Conservation (phyloP, 2,888 invertebrate genomes). For the Drosophila paracracens region DNA sequence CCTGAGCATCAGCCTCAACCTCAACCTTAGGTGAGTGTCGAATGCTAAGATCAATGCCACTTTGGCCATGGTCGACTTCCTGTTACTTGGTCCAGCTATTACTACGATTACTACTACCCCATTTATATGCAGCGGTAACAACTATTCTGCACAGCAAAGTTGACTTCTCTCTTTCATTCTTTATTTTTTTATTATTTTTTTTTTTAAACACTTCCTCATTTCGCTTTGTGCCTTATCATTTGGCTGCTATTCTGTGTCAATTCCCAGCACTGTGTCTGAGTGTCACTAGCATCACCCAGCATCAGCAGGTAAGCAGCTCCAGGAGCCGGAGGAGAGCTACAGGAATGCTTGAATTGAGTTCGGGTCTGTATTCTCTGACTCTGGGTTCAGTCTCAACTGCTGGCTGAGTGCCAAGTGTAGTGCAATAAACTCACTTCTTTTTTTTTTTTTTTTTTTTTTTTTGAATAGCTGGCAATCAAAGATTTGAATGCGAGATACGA, state of each 20-base stretch:
- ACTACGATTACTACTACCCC: constrained; percentile 72
- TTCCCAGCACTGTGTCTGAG: constrained; percentile 75
- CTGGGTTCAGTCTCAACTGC: constrained; percentile 9
- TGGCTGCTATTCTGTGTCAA: constrained; percentile 79
- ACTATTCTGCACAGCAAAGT: constrained; percentile 26
- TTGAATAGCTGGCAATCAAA: constrained; percentile 79
- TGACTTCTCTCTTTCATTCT: constrained; percentile 22
- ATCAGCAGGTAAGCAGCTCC: constrained; percentile 22
- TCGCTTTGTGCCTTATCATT: constrained; percentile 72
- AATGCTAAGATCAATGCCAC: constrained; percentile 80
- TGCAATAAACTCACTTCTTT: constrained; percentile 72
- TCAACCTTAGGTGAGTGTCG: constrained; percentile 63
- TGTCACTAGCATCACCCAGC: constrained; percentile 52
- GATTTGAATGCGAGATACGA: constrained; percentile 80
- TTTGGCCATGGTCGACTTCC: constrained; percentile 68
- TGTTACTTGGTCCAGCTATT: constrained; percentile 43
- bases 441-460: constrained; percentile 34
- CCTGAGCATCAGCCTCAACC: constrained; percentile 47
- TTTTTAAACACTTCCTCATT: constrained; percentile 76
- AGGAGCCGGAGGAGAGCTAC: constrained; percentile 13
- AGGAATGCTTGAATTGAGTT: constrained; percentile 63
- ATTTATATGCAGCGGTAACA: constrained; percentile 53
- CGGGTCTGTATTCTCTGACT: constrained; percentile 7
- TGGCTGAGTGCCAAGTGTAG: constrained; percentile 80
- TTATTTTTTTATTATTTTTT: constrained; percentile 16